Evolutionary conservation across 2,113 vertebrate genomes (phyloP), one percentile per base, ranked within the genome.

Genomic region (Telmatochromis sp.): DNA sequence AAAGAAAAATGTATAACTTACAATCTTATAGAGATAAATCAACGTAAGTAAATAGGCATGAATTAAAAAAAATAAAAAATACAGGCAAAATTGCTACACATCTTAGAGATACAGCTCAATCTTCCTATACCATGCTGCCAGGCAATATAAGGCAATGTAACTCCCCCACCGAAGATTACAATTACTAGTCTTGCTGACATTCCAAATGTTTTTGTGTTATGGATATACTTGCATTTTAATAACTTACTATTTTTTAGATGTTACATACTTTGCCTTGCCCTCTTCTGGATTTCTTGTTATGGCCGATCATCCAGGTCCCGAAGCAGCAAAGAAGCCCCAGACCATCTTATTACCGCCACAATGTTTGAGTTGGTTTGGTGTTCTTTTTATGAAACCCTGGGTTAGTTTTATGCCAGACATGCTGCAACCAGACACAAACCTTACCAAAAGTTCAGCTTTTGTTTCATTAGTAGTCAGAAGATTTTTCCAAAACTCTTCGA

Each of bases 21-120:
- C 15, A 50, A 19, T 73, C 40, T 47, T 73, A 73, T 50, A 75
- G 42, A 50, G 6, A 75, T 50, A 50, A 75, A 75, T 7, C 23
- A 10, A 50, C 1, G 9, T 47, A 50, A 75, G 23, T 50, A 31
- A 47, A 50, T 31, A 47, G 23, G 6, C 9, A 11, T 50, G 71
- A 47, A 47, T 28, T 40, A 0, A 1, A 1, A 47, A 71, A 35
- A 40, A 40, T 26, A 26, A 12, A 17, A 47, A 47, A 47, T 28
- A 19, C 21, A 75, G n/a, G 8, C 8, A 0, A 73, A 17, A 4
- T 4, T 73, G 68, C 14, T 10, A 45, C 14, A 45, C 40, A 47
- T 73, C 63, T 60, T 60, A 60, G 28, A 63, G 28, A 1, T 63
- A 63, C 28, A 63, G 28, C 28, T 63, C 19, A 2, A 71, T 23